phyloP scores from a whole-genome alignment of 2,113 vertebrate species.

The Paradisaea rubra region DNA sequence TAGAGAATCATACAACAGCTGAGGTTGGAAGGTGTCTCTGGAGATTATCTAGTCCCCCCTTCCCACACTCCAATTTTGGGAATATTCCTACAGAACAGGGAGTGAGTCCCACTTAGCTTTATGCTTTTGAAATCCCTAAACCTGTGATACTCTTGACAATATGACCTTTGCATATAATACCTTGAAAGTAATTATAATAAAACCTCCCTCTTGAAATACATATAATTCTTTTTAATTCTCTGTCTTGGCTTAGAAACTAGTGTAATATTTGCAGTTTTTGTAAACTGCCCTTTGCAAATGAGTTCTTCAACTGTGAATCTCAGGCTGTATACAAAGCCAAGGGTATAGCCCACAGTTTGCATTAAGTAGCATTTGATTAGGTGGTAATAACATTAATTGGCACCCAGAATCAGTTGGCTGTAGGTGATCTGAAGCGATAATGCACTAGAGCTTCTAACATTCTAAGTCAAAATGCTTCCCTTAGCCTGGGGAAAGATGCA shows the following conservation, averaged over 20 bases:
- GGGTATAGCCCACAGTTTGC: conserved; percentile 9
- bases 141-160: neutral
- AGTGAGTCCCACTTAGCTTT: neutral
- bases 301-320: neutral
- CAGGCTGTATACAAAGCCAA: neutral
- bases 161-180: neutral
- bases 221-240: neutral
- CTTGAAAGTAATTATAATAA: neutral
- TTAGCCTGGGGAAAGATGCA: conserved; percentile 43
- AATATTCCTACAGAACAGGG: neutral
- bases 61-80: neutral
- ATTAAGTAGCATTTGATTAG: conserved; percentile 47
- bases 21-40: neutral
- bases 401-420: conserved; percentile 35
- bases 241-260: neutral
- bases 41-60: neutral
- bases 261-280: neutral
- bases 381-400: conserved; percentile 61
- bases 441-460: conserved; percentile 10
- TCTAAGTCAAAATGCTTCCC: conserved; percentile 25
- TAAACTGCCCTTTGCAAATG: neutral
- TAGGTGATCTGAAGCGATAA: conserved; percentile 49
- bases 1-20: neutral
- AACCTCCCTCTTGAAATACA: neutral
- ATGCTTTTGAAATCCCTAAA: neutral